These are phyloP conservation scores for Drosophila algonquin DNA, from an alignment of 2,888 invertebrate species.

Conservation along the genomic window DNA sequence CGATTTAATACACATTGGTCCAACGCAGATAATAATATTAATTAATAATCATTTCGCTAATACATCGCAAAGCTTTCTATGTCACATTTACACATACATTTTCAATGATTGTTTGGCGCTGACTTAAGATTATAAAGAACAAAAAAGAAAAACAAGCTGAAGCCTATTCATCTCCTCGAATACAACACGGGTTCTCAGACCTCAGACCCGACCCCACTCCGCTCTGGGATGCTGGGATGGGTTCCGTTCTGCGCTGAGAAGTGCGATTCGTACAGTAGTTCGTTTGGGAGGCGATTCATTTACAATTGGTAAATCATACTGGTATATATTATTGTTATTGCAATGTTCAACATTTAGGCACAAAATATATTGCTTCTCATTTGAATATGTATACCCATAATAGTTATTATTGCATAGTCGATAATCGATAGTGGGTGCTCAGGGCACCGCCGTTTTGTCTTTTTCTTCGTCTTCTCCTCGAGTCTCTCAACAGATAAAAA, in stretches of 20 bases:
- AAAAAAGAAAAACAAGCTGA: too few species aligned
- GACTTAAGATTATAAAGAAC: too few species aligned
- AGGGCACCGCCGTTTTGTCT: neutral
- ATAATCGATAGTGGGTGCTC: slow-evolving; percentile 23
- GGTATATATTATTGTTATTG: slow-evolving; percentile 63
- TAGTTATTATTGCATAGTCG: slow-evolving; percentile 68
- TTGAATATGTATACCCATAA: slow-evolving; percentile 46
- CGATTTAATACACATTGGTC: slow-evolving; percentile 64
- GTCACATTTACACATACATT: slow-evolving; percentile 49
- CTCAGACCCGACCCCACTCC: neutral
- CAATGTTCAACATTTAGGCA: slow-evolving; percentile 82
- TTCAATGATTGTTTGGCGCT: slow-evolving; percentile 42
- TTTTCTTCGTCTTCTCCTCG: slow-evolving; percentile 3
- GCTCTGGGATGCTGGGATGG: neutral
- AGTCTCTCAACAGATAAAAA: slow-evolving; percentile 33
- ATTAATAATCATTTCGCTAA: slow-evolving; percentile 30
- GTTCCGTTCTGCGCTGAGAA: slow-evolving; percentile 51
- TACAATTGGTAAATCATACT: slow-evolving; percentile 59
- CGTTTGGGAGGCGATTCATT: slow-evolving; percentile 20
- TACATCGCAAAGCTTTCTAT: slow-evolving; percentile 41
- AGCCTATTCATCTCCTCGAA: slow-evolving; percentile 10
- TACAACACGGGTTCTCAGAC: slow-evolving; percentile 50
- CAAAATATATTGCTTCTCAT: slow-evolving; percentile 80
- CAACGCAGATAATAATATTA: slow-evolving; percentile 45
- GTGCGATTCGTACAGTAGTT: slow-evolving; percentile 59